These are phyloP conservation scores for Vanessa tameamea DNA, from an alignment of 1,140 invertebrate genomes.

Conservation along the genomic window DNA sequence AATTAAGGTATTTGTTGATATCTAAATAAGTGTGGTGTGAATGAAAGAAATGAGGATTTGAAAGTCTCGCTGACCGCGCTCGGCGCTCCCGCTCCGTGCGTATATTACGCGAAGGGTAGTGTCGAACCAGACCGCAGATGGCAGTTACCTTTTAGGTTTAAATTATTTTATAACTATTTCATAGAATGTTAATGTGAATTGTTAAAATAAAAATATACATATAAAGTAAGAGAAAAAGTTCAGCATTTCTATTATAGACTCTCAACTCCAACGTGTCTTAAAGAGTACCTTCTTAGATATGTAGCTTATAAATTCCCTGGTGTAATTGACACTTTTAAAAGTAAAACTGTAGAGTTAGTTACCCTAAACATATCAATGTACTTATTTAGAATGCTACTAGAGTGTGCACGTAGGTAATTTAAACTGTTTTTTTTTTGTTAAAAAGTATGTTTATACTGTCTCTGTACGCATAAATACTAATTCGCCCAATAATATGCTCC, in stretches of 20 bases:
- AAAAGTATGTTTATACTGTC: background rate
- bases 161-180: constrained; percentile 75
- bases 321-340: constrained; percentile 39
- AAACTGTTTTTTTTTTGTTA: background rate
- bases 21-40: constrained; percentile 46
- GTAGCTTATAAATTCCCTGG: constrained; percentile 53
- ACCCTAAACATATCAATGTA: constrained; percentile 63
- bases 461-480: background rate
- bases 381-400: constrained; percentile 22
- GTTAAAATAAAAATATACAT: constrained; percentile 66
- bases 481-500: background rate
- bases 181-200: constrained; percentile 72
- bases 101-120: constrained; percentile 14
- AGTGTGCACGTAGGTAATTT: background rate
- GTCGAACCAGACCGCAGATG: constrained; percentile 49
- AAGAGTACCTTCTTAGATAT: constrained; percentile 76
- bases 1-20: constrained; percentile 65
- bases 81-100: constrained; percentile 15
- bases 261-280: constrained; percentile 74
- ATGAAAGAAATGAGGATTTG: constrained; percentile 32
- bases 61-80: constrained; percentile 10
- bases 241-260: constrained; percentile 67
- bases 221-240: constrained; percentile 73
- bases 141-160: constrained; percentile 79
- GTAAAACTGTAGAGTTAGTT: constrained; percentile 31